Base-by-base conservation (phyloP, 1,140 invertebrate species). In the Wasmannia auropunctata region DNA sequence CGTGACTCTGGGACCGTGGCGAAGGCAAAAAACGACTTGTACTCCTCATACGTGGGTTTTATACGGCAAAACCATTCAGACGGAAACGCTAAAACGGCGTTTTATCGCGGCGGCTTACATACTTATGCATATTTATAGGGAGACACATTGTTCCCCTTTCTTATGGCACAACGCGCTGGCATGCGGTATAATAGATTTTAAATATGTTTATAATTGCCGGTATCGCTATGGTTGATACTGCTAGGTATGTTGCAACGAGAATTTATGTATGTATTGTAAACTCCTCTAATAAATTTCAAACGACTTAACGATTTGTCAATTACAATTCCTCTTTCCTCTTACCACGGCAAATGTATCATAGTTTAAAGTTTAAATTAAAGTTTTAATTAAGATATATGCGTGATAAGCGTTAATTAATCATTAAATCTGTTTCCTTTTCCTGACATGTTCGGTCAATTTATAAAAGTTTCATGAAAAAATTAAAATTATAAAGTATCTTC, bases 61-160 rank as follows among this genome's bases (percentile, higher is more conserved):
- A 28, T 49, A 4, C 10, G 46, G 5, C 49, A 10, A 19, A 43
- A 72, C 40, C 31, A 56, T 79, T 63, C 43, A 51, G 28, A 46
- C 60, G 76, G 43, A 79, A 79, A 79, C 2, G 19, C 19, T 70
- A 51, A 58, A 72, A 31, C 62, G 31, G 10, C 25, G 37, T 70
- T 80, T 69, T 69, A 80, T 70, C 79, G 67, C 67, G 51, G 34
- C 8, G 31, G 6, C 56, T 62, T 77, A 34, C 43, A 25, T 22
- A 79, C 31, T 56, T 51, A 40, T 72, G 28, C 65, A 83, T 72
- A 83, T 83, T 46, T 58, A 72, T 58, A 58, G 8, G 28, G 10
- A 40, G 25, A 46, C n/a, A 43, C 19, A 70, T 70, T 65, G 14
- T 56, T 31, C 60, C 25, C 60, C 25, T 83, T 70, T 43, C 51